Base-by-base conservation (phyloP, 1,140 invertebrate species). In the Notospermus geniculatus region DNA sequence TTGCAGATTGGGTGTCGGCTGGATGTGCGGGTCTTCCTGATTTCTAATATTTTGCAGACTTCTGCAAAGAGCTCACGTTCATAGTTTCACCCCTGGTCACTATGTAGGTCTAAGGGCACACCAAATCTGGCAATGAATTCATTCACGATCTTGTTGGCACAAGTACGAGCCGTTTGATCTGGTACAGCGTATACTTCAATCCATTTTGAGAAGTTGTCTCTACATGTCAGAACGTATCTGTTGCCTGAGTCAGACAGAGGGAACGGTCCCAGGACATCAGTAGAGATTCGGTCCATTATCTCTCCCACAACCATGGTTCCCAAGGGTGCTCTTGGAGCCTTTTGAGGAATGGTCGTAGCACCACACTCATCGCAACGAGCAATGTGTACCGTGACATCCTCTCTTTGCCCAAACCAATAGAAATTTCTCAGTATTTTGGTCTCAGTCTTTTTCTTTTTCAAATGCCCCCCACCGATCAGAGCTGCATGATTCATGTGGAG, bases 1-100 rank as follows among this genome's bases (percentile, higher is more conserved):
- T 81, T 75, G 1, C 70, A 66, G 27, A 72, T 64, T n/a, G 79
- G 75, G 50, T 76, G 69, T 54, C 77, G 78, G 0, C 72, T 57
- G 4, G 66, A 68, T 9, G 76, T 79, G 23, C 67, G 50, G 13
- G 65, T 63, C 27, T 67, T 70, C 23, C 65, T 46, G 28, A 63
- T 54, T 23, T 55, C 68, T 54, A 67, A 56, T 27, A 54, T 46
- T 17, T 39, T 9, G 60, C 57, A 70, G 23, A 64, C 27, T n/a
- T 29, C 15, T 23, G 29, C 2, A 60, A 68, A 67, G 5, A 69
- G 41, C 15, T 57, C n/a, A 1, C 54, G 64, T 56, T 65, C 59
- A 60, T 67, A 63, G 28, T 67, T 46, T 43, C 50, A 45, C 7
- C 59, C 65, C n/a, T n/a, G n/a, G n/a, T n/a, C n/a, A n/a, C n/a